These are phyloP conservation scores for Terrapene triunguis DNA, from an alignment of 2,113 vertebrate genomes.

Conservation along the genomic window DNA sequence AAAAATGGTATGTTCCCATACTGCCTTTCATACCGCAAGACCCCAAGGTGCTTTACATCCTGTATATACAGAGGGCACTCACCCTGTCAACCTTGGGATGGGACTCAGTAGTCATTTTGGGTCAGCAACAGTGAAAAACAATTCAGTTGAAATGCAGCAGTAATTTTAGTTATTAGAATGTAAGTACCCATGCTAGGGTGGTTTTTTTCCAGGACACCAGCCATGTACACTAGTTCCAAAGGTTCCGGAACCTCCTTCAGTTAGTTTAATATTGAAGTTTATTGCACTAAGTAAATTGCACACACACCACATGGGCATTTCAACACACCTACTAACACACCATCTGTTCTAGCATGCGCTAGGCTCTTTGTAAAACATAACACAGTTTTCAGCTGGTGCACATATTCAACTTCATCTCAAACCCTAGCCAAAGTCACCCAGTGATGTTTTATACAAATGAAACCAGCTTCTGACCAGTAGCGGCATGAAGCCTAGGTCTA, in stretches of 20 bases:
- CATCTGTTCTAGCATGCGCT: background rate
- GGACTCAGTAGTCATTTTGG: rapidly evolving
- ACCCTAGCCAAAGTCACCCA: background rate
- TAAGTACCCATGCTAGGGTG: background rate
- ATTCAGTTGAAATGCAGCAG: background rate
- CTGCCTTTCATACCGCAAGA: rapidly evolving
- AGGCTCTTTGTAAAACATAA: background rate
- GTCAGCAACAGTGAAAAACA: background rate
- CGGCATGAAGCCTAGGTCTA: background rate
- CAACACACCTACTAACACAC: background rate
- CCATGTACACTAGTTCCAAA: background rate
- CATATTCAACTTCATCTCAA: background rate
- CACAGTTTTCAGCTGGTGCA: background rate
- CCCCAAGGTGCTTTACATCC: background rate
- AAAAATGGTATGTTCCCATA: background rate
- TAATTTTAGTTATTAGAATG: background rate
- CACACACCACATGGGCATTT: background rate
- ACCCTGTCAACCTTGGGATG: background rate
- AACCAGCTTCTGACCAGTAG: background rate
- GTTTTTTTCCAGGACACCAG: background rate
- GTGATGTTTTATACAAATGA: background rate
- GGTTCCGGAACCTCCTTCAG: background rate
- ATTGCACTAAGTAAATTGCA: background rate
- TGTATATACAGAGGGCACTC: background rate
- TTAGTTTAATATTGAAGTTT: background rate